Evolutionary conservation across 1,140 invertebrate species (phyloP).

Genomic region (Heliconius nattereri): DNA sequence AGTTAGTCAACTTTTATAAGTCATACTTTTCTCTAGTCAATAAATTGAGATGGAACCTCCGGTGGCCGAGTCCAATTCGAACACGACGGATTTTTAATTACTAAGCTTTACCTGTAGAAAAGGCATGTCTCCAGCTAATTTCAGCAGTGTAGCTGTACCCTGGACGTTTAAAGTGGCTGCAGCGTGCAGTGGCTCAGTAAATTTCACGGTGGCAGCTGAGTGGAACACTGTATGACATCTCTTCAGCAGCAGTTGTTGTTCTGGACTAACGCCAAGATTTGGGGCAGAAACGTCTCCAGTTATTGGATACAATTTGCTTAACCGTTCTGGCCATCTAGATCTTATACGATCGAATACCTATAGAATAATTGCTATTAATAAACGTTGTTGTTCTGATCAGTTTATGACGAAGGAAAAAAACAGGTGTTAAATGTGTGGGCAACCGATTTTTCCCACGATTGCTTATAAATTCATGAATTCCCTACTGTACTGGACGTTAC

Average conservation of each 20-base stretch:
- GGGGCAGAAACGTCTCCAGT: constrained; percentile 92
- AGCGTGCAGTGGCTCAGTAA: constrained; percentile 89
- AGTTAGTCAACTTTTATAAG: no score
- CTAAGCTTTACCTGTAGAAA: constrained; percentile 84
- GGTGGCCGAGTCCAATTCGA: no score
- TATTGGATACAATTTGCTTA: constrained; percentile 89
- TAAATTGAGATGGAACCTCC: no score
- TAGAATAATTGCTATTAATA: not conserved
- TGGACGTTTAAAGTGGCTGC: constrained; percentile 84
- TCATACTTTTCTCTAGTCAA: no score
- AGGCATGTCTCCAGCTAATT: constrained; percentile 84
- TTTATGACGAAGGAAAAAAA: no score
- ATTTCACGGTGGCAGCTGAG: constrained; percentile 86
- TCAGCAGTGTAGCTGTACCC: constrained; percentile 83
- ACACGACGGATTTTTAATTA: not conserved
- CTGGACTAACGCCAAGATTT: constrained; percentile 86
- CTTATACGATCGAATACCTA: constrained; percentile 88
- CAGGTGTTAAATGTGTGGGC: no score
- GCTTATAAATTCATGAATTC: not conserved
- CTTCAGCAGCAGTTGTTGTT: constrained; percentile 78
- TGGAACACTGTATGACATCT: constrained; percentile 84
- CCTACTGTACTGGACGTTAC: not conserved
- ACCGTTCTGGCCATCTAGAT: constrained; percentile 82
- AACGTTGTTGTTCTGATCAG: not conserved
- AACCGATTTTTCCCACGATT: not conserved